Evolutionary conservation across 2,888 invertebrate species (phyloP), one percentile per base, ranked within the genome.

Genomic region (Aspidiotus destructor): DNA sequence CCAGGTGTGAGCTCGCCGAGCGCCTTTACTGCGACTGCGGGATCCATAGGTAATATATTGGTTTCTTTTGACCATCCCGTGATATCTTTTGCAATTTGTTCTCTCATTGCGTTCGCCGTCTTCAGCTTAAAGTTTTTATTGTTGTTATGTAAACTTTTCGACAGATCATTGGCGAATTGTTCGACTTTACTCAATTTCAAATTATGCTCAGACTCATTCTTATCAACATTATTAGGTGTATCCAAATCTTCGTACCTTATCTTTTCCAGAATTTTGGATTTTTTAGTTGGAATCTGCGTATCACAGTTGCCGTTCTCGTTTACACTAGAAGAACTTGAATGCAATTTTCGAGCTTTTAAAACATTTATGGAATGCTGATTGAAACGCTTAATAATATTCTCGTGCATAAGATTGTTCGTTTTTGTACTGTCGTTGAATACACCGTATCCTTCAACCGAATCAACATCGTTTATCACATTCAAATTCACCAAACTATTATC

Each of bases 331-430:
- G 48, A 13, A 11, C 15, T 44, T 40, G 67, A 60, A 60, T 67
- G 60, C 15, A 40, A 54, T 68, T 70, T 70, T 44, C 70, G 70
- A 1, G 81, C 80, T 74, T 81, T 81, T 62, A 84, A 75, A 72
- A 94, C 94, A 93, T 95, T 95, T 74, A 95, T 94, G 73, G 96
- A 96, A 80, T 97, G 96, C 80, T 97, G 95, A 81, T 97, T 97
- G 77, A 97, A 97, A 73, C 82, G 83, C 77, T 93, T 90, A 69
- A 96, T 95, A 88, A 96, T 92, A 73, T 88, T 91, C 75, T 89
- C 88, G 78, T 92, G 92, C 73, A 92, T 87, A 73, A 86, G 86
- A 17, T 76, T 77, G 54, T 77, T 75, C 16, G 77, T 78, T 8
- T 76, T 71, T 15, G 77, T 73, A 74, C 80, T 82, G 71, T 82